Evolutionary conservation across 2,113 vertebrate species (phyloP).

Genomic region (Hemicordylus capensis): DNA sequence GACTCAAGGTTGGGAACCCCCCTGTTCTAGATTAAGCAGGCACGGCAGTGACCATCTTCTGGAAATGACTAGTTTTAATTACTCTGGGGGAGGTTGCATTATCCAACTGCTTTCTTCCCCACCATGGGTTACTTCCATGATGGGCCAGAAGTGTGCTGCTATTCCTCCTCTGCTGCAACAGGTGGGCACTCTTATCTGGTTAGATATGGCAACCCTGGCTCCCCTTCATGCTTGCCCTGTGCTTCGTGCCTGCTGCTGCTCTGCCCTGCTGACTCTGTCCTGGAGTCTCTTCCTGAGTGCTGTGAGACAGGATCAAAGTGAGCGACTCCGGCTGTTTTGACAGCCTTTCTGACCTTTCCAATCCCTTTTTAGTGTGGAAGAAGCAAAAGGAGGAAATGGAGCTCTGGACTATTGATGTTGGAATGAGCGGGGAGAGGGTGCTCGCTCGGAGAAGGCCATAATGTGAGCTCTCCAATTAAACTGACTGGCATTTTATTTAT

Average conservation of each 20-base stretch:
- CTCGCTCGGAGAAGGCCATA: background rate
- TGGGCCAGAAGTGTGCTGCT: background rate
- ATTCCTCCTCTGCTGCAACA: background rate
- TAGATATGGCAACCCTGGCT: background rate
- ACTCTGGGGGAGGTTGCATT: background rate
- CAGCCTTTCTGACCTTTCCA: background rate
- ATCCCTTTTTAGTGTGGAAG: background rate
- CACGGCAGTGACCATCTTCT: too few relatives aligned
- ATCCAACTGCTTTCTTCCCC: too few relatives aligned
- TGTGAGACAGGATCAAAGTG: background rate
- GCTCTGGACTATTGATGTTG: background rate
- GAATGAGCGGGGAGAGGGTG: background rate
- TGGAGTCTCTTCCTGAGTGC: background rate
- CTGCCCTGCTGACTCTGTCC: background rate
- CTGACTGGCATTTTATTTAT: too few relatives aligned
- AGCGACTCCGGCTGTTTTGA: background rate
- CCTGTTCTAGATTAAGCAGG: too few relatives aligned
- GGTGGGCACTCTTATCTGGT: background rate
- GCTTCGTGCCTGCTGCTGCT: too few relatives aligned
- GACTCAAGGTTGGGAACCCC: too few relatives aligned
- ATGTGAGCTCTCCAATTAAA: background rate
- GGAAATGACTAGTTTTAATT: too few relatives aligned
- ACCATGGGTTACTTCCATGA: background rate
- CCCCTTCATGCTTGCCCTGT: background rate
- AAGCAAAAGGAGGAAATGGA: background rate